Base-by-base conservation (phyloP, 1,140 invertebrate species). In the Camponotus pennsylvanicus region DNA sequence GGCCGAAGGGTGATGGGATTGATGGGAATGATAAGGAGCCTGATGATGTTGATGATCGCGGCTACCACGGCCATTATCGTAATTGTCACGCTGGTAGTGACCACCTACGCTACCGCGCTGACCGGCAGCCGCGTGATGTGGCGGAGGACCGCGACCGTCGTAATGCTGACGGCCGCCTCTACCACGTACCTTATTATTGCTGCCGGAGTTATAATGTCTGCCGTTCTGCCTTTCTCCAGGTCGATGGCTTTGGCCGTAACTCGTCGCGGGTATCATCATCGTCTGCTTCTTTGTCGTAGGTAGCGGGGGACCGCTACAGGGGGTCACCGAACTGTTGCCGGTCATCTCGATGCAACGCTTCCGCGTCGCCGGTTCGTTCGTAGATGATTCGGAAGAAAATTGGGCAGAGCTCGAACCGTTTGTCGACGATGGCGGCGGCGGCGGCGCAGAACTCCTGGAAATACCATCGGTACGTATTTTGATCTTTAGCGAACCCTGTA, bases 401-500 rank as follows among this genome's bases (percentile, higher is more conserved):
- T 82, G 49, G 8, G 55, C 11, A 4, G 61, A 34, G 32, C 78
- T 88, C 57, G 77, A 87, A 32, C 77, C 89, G 34, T 73, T 85
- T 34, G 79, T 70, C 5, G 88, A 70, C 0, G 71, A 77, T 1
- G 52, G 18, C 6, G 18, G 1, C 1, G 79, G 67, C 11, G 73
- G 18, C 27, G 64, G 0, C 21, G 79, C 21, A 18, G 75, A 85
- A 73, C 92, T 94, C 55, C 93, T 92, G 21, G 90, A 90, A 32
- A 95, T 94, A 13, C 94, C 92, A 13, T 96, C 95, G 64, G 96
- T 96, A 4, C 96, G 94, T 49, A 96, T 96, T 88, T 96, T 96
- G 37, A 96, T 95, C 87, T 96, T 96, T 7, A 96, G 85, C 0
- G 94, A 93, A 32, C 34, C 82, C 45, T 92, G 88, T 18, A 93